phyloP scores from a whole-genome alignment of 2,113 vertebrate genomes.

The Microtus ochrogaster region DNA sequence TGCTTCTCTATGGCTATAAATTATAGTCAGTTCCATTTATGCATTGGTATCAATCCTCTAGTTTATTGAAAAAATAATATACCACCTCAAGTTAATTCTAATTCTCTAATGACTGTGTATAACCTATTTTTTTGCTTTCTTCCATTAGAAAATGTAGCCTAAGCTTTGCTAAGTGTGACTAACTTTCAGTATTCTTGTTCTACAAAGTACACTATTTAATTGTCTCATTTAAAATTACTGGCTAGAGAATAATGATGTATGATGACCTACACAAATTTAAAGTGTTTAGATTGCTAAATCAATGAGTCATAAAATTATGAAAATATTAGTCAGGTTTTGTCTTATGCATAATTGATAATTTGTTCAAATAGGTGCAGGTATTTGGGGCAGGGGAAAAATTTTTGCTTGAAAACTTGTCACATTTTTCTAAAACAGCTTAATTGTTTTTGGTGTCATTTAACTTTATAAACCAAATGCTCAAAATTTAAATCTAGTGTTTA shows the following conservation, averaged over 20 bases:
- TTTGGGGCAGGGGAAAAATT: neutral
- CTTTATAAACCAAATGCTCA: neutral
- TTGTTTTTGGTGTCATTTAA: neutral
- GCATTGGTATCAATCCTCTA: neutral
- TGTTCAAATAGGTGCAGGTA: neutral
- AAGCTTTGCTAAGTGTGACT: neutral
- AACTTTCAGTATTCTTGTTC: neutral
- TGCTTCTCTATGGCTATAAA: neutral
- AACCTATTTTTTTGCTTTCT: neutral
- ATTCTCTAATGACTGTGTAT: neutral
- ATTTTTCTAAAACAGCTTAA: neutral
- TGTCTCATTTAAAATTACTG: neutral
- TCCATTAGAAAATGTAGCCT: neutral
- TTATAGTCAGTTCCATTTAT: neutral
- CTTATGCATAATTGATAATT: neutral
- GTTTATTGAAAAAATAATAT: neutral
- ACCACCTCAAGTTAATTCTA: neutral
- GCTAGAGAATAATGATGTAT: neutral
- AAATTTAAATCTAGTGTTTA: neutral
- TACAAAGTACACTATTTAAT: neutral
- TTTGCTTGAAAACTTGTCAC: neutral
- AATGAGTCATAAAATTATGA: neutral
- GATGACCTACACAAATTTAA: neutral
- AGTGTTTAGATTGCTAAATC: neutral
- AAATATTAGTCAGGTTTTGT: neutral